phyloP scores from a whole-genome alignment of 2,888 invertebrate genomes.

The Nematopogon swammerdamellus region DNA sequence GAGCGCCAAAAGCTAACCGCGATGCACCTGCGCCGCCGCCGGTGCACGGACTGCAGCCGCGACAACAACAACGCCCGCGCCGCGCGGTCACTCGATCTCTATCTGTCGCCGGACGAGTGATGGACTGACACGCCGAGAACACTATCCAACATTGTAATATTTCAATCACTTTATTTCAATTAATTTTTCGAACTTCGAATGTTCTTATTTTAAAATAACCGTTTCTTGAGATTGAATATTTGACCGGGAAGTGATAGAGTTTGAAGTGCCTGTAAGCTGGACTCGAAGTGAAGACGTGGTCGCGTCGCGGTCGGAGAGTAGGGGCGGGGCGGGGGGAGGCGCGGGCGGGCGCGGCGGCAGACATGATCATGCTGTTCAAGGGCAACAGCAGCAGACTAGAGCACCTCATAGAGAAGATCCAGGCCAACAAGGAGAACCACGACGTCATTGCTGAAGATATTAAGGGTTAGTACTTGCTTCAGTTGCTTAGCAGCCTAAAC shows the following conservation, averaged over 20 bases:
- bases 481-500: too few species aligned
- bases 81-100: too few species aligned
- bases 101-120: too few species aligned
- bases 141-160: too few species aligned
- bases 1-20: conserved; percentile 43
- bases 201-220: too few species aligned
- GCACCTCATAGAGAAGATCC: conserved; percentile 83
- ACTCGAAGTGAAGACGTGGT: too few species aligned
- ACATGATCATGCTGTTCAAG: conserved; percentile 76
- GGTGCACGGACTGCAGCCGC: neutral
- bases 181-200: too few species aligned
- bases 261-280: too few species aligned
- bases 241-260: neutral
- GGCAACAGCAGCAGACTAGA: conserved; percentile 83
- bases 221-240: too few species aligned
- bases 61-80: conserved; percentile 1
- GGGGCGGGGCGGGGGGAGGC: neutral
- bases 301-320: neutral
- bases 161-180: too few species aligned
- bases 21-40: conserved; percentile 42
- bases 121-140: too few species aligned
- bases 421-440: conserved; percentile 76
- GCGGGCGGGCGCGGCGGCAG: conserved; percentile 16
- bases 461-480: too few species aligned
- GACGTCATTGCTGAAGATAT: conserved; percentile 49